These are phyloP conservation scores for Hirtodrosophila duncani DNA, from an alignment of 2,888 invertebrate species.

Conservation along the genomic window DNA sequence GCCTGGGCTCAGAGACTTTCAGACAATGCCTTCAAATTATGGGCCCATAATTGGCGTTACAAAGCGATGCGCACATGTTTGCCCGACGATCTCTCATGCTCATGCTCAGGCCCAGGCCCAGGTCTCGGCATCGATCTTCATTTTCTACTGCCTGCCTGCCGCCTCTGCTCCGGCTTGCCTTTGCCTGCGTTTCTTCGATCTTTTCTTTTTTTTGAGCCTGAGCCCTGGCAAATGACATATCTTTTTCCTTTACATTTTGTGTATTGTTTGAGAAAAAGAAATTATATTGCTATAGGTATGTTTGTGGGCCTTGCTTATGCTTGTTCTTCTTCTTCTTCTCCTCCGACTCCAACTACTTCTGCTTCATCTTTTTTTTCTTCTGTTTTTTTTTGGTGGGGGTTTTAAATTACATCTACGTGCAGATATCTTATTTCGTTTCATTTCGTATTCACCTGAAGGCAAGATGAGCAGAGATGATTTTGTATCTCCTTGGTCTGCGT, in stretches of 20 bases:
- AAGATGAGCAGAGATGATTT: slow-evolving; percentile 32
- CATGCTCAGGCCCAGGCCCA: slow-evolving; percentile 20
- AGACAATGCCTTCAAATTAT: slow-evolving; percentile 74
- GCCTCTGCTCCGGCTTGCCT: slow-evolving; percentile 35
- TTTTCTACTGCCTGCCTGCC: too few relatives aligned
- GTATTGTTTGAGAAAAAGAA: slow-evolving; percentile 55
- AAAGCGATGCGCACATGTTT: slow-evolving; percentile 68
- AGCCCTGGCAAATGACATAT: slow-evolving; percentile 68
- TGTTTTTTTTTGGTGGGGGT: slow-evolving; percentile 38
- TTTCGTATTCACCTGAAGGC: too few relatives aligned
- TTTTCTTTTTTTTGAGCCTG: slow-evolving; percentile 36
- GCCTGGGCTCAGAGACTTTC: slow-evolving; percentile 36
- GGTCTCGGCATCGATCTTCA: slow-evolving; percentile 57
- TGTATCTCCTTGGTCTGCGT: too few relatives aligned
- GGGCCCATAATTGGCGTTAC: slow-evolving; percentile 76
- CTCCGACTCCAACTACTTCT: too few relatives aligned
- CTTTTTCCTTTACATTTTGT: slow-evolving; percentile 38
- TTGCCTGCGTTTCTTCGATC: slow-evolving; percentile 49
- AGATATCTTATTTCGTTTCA: slow-evolving; percentile 71
- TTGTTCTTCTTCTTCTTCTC: slow-evolving; percentile 22
- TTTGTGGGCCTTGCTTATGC: slow-evolving; percentile 33
- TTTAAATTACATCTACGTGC: slow-evolving; percentile 71
- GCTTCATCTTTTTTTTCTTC: slow-evolving; percentile 20
- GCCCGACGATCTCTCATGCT: too few relatives aligned
- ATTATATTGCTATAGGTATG: slow-evolving; percentile 57